A percentile compares a stretch with the other conserved stretches of the same genome.
Evolutionary conservation across 2,113 vertebrate species (phyloP).

Genomic region (Murina feae): DNA sequence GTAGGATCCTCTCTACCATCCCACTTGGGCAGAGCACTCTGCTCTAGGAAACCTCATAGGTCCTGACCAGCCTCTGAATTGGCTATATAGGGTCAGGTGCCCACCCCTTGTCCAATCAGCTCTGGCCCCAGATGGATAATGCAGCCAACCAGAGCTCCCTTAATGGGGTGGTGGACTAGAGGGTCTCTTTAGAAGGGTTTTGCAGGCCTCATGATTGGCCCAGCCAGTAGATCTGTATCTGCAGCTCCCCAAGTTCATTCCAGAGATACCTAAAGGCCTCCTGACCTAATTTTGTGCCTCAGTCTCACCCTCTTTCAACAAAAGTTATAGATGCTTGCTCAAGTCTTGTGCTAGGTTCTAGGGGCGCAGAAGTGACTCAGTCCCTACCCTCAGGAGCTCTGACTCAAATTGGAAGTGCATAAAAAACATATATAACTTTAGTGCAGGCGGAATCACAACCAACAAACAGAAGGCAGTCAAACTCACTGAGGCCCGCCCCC

Average conservation of each 20-base stretch:
- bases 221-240: not conserved
- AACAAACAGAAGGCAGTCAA: not conserved
- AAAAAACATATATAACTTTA: not conserved
- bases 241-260: not conserved
- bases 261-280: not conserved
- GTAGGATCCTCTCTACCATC: not conserved
- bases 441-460: not conserved
- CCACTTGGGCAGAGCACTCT: not conserved
- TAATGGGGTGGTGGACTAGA: not conserved
- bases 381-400: not conserved
- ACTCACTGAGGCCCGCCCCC: not conserved
- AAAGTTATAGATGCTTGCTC: not conserved
- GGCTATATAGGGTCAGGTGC: not conserved
- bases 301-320: not conserved
- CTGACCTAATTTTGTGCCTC: not conserved
- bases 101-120: not conserved
- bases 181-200: not conserved
- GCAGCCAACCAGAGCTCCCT: not conserved
- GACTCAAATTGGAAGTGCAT: not conserved
- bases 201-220: not conserved
- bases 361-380: not conserved
- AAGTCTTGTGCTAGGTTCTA: not conserved
- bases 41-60: not conserved
- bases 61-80: not conserved
- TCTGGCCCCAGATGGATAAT: not conserved